A percentile compares a stretch with the other conserved stretches of the same genome.
phyloP scores from a whole-genome alignment of 2,797 vertebrate genomes.

The Gymnopithys bicolor region DNA sequence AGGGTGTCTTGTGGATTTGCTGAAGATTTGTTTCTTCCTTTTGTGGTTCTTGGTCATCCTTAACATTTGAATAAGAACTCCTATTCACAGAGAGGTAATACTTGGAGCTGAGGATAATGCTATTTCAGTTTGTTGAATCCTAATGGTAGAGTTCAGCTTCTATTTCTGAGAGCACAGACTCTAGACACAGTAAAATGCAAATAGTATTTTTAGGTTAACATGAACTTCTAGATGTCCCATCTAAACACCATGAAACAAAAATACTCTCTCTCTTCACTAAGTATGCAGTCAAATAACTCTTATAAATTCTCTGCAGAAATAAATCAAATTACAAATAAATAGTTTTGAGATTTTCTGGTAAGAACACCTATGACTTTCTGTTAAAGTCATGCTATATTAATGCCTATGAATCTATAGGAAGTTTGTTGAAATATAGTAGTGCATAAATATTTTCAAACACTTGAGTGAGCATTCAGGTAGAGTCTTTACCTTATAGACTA shows the following conservation, averaged over 20 bases:
- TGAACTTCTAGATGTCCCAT: not conserved
- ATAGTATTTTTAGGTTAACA: not conserved
- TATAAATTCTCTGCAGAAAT: not conserved
- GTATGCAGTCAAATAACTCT: not conserved
- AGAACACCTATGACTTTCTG: not conserved
- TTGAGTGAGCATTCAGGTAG: not conserved
- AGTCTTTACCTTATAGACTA: not conserved
- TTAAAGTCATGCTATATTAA: not conserved
- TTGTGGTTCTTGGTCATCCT: not conserved
- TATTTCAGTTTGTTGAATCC: not conserved
- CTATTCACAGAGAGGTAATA: not conserved
- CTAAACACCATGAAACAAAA: not conserved
- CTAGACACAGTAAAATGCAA: not conserved
- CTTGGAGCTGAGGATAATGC: not conserved
- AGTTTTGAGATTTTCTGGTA: not conserved
- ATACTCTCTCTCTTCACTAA: not conserved
- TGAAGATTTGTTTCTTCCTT: not conserved
- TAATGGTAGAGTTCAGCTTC: not conserved
- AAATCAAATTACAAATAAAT: not conserved
- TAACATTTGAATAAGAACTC: not conserved
- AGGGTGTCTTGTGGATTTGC: not conserved
- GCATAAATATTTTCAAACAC: not conserved
- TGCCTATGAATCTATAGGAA: not conserved
- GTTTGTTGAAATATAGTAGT: not conserved
- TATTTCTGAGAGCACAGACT: not conserved